Evolutionary conservation across 2,888 invertebrate genomes (phyloP).

Genomic region (Oscheius onirici): DNA sequence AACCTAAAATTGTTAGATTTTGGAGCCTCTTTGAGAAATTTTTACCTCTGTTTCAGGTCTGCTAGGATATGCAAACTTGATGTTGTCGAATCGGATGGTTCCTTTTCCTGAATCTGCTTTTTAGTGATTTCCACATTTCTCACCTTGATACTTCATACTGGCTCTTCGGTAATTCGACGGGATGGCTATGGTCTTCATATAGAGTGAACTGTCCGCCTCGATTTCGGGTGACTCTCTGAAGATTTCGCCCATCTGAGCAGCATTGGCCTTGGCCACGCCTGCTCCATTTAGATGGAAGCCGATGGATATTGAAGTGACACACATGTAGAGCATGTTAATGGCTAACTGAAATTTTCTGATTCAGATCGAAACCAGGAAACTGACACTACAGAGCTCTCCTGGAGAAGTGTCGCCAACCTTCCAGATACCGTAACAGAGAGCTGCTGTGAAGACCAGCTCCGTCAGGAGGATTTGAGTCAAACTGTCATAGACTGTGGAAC

Average conservation of each 20-base stretch:
- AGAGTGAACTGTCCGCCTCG: constrained; percentile 42
- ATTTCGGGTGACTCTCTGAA: constrained; percentile 54
- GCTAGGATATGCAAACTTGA: constrained; percentile 86
- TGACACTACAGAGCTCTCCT: constrained; percentile 65
- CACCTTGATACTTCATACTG: constrained; percentile 56
- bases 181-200: constrained; percentile 42
- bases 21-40: neutral
- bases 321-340: constrained; percentile 69
- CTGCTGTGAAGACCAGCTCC: constrained; percentile 68
- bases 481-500: constrained; percentile 69
- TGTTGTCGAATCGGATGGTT: constrained; percentile 78
- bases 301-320: constrained; percentile 67
- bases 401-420: constrained; percentile 64
- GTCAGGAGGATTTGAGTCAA: constrained; percentile 69
- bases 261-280: constrained; percentile 61
- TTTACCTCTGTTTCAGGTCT: constrained; percentile 76
- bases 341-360: too few species aligned
- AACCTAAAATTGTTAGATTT: constrained; percentile 39
- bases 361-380: too few species aligned
- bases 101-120: constrained; percentile 47
- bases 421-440: constrained; percentile 68
- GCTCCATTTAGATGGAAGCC: constrained; percentile 70
- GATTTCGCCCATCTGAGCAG: constrained; percentile 61
- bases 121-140: too few species aligned
- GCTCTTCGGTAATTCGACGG: constrained; percentile 48